Evolutionary conservation across 2,113 vertebrate genomes (phyloP), one percentile per base, ranked within the genome.

Genomic region (Platysternon megacephalum): DNA sequence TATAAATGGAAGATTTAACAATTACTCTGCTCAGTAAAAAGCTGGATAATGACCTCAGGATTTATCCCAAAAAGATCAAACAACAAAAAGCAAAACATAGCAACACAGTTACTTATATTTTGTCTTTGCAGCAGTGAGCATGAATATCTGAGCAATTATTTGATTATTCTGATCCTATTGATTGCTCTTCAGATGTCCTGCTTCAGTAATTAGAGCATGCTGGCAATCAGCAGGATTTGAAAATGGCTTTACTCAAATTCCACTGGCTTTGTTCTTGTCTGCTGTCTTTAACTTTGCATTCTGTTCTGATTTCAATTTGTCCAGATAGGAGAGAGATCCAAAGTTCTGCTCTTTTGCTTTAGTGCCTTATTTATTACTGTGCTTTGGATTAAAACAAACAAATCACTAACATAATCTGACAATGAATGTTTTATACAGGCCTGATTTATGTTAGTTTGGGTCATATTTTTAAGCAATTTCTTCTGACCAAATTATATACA

Each of bases 101-200:
- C 1, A 55, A 82, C 17, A 53, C 51, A 80, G 4, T 86, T 91
- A 68, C 28, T 88, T 80, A 49, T 7, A 49, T 21, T 10, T 61
- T 88, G 53, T 68, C 5, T 89, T 97, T 89, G 26, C 12, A 58
- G 56, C 44, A 91, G 1, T 65, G 2, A 82, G 29, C 35, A 17
- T 89, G 93, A 93, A 90, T 92, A 93, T 83, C 55, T 84, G 3
- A 35, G n/a, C 32, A 94, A 93, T 93, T 65, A 90, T 96, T 95
- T 97, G 17, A 94, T 97, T 97, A 92, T 96, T 97, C 80, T 83
- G 11, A 22, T 96, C 94, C 72, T 90, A 95, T 49, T 55, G 6
- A 96, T 94, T 97, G 89, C 51, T 97, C 85, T 97, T 97, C 80
- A 95, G 56, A 93, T 89, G 85, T 79, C 84, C 91, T 92, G 42